Evolutionary conservation across 2,113 vertebrate genomes (phyloP), one percentile per base, ranked within the genome.

Genomic region (Eretmochelys imbricata): DNA sequence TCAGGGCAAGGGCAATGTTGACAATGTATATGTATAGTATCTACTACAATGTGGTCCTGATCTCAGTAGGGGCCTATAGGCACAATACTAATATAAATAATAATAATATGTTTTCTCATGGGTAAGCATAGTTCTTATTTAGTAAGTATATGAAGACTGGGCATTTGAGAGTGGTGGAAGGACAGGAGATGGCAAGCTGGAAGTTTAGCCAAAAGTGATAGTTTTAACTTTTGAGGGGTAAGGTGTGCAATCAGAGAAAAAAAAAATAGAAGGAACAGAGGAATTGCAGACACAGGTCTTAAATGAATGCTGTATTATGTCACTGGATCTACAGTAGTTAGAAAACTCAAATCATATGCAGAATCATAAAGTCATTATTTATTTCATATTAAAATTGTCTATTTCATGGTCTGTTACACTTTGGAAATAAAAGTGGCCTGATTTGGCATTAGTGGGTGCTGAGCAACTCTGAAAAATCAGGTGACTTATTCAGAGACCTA

Each of bases 131-230:
- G 27, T 2, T 90, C 20, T 1, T 75, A 85, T 24, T 27, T 19
- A 19, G 3, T 35, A 62, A 75, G 9, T 46, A 14, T 80, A 91
- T 76, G 80, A 49, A n/a, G 17, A 13, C 3, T 82, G 42, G 81
- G 54, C 16, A 69, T 88, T 69, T 31, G 91, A 85, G 22, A 17
- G 1, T 84, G 55, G 86, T 75, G 92, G 46, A 24, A 90, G 49
- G 91, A 80, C 7, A 75, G 51, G 51, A 69, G 35, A 81, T 94
- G 12, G 22, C 29, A 57, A 3, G 10, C 42, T 72, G 76, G 89
- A 95, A 89, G 1, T 17, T 80, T 89, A 93, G 38, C 16, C n/a
- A 93, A 91, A 88, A 88, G 81, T 82, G 8, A 57, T 50, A 92
- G 14, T 57, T 93, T 92, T 89, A 93, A 25, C 11, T 91, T 82